Evolutionary conservation across 2,888 invertebrate genomes (phyloP), one percentile per base, ranked within the genome.

Genomic region (Uropetala carovei): DNA sequence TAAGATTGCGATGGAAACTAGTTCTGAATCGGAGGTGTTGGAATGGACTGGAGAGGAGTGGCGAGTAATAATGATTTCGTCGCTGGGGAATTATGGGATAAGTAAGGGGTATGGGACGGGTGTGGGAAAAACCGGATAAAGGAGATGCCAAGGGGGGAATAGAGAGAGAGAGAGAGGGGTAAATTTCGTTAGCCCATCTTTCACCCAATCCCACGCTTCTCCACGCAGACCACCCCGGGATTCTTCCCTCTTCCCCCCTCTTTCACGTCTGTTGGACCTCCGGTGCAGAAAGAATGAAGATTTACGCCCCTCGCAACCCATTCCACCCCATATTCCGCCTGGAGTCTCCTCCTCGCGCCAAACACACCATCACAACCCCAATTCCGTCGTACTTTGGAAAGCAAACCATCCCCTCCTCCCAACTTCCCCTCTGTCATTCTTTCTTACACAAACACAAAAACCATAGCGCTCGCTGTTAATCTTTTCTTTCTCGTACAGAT

Each of bases 281-380:
- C 89, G 89, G 43, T 56, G 89, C 68, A 89, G 89, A 89, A 89
- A 89, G 60, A 89, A 89, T 64, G 89, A 89, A 68, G 89, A 89
- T 89, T 89, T 89, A 89, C 64, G 64, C 64, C 60, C 64, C 64
- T 14, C 7, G 14, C 14, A 59, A 27, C 30, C 27, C 13, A 0
- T 27, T 18, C 60, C 18, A 16, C 3, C 7, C 10, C 57, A 43
- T 57, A 10, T 64, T 43, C 89, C n/a, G 27, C 18, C 30, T 59
- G 27, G 27, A 13, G 16, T 57, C 18, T n/a, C 85, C n/a, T 57
- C 58, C 18, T 27, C 75, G 13, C 75, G 18, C 27, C 75, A 22
- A 75, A 75, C 14, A 13, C 43, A 18, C 84, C 58, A n/a, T n/a
- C n/a, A 22, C 85, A 86, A 57, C 16, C 64, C 57, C 30, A 14